These are phyloP conservation scores for Neopelma chrysocephalum DNA, from an alignment of 2,797 vertebrate species.

Conservation along the genomic window DNA sequence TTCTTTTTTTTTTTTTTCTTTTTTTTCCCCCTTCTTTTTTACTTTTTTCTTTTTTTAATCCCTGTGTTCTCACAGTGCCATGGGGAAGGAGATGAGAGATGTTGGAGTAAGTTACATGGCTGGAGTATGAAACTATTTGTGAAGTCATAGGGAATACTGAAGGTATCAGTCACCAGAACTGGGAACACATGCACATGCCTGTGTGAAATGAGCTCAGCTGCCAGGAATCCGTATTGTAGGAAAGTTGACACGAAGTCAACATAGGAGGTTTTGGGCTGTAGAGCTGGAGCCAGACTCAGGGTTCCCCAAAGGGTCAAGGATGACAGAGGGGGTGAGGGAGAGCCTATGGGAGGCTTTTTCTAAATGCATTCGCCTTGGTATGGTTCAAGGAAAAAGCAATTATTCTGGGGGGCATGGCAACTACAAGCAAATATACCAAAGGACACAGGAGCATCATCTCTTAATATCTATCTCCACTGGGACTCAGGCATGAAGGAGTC, in stretches of 20 bases:
- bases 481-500: constrained; percentile 4
- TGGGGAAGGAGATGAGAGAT: neutral
- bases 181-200: neutral
- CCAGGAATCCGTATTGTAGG: constrained; percentile 2
- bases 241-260: neutral
- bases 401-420: neutral
- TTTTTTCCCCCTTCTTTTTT: too few species aligned
- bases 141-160: constrained; percentile 10
- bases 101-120: neutral
- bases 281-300: neutral
- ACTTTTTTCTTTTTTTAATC: neutral
- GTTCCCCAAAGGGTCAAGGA: neutral
- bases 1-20: neutral
- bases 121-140: neutral
- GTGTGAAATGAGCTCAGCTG: constrained; percentile 2
- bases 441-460: neutral
- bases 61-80: neutral
- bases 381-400: neutral
- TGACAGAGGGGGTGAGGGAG: neutral
- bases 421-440: neutral
- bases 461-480: neutral
- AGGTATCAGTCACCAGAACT: neutral
- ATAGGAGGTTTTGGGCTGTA: neutral
- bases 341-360: neutral
- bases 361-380: neutral